A percentile compares a stretch with the other conserved stretches of the same genome.
These are phyloP conservation scores for Elysia chlorotica DNA, from an alignment of 1,140 invertebrate genomes.

Conservation along the genomic window DNA sequence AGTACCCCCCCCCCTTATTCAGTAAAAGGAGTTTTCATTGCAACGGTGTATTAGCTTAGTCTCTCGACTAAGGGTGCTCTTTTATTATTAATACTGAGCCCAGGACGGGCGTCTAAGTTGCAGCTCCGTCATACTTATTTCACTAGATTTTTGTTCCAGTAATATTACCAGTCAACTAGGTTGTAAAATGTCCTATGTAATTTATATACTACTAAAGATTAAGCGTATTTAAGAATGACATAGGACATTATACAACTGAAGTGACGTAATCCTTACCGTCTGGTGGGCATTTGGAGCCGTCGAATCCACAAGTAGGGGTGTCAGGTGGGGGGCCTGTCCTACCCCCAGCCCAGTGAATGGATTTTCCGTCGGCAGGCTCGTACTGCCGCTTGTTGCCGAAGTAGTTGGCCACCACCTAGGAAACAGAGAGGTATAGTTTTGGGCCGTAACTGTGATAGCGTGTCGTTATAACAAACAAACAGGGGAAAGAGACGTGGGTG, in stretches of 20 bases:
- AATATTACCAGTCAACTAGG: not conserved
- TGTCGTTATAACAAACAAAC: no score
- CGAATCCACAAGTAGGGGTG: constrained; percentile 87
- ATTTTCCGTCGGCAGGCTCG: constrained; percentile 70
- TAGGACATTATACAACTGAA: not conserved
- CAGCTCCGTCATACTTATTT: not conserved
- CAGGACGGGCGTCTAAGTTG: not conserved
- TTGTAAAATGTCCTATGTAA: no score
- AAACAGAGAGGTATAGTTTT: constrained; percentile 9
- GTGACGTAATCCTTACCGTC: constrained; percentile 21
- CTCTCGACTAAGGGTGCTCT: no score
- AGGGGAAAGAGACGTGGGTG: no score
- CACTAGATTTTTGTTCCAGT: no score
- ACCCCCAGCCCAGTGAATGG: constrained; percentile 84
- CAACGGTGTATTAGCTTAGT: no score
- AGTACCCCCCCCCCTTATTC: no score
- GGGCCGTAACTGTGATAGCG: not conserved
- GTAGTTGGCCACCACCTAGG: constrained; percentile 82
- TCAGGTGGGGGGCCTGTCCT: constrained; percentile 75
- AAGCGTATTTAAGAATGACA: not conserved
- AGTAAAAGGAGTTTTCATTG: no score
- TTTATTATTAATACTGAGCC: not conserved
- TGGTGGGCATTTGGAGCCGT: constrained; percentile 77
- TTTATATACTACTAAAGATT: no score
- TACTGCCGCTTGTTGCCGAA: constrained; percentile 71